Conservation (phyloP, 2,797 vertebrate species). For the Oryzias dopingdopingensis region DNA sequence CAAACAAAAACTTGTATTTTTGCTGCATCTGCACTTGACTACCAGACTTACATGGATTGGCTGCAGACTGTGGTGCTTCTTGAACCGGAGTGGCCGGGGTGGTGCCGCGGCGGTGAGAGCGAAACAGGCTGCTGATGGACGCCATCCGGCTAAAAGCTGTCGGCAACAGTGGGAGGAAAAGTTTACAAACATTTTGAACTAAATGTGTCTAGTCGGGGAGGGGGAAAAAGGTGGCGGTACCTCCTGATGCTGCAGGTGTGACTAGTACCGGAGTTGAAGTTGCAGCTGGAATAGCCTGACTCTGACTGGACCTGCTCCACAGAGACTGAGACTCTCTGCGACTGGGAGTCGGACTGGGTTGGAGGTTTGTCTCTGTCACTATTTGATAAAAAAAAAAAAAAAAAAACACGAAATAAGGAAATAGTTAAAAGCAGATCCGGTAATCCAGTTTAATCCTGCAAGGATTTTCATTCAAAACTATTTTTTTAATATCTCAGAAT, state of each 20-base stretch:
- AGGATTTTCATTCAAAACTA: too few species aligned
- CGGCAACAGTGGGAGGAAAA: neutral
- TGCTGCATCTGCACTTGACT: too few species aligned
- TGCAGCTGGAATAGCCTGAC: slow-evolving; percentile 3
- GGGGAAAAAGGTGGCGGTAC: slow-evolving; percentile 17
- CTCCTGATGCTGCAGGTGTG: slow-evolving; percentile 25
- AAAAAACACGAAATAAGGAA: neutral
- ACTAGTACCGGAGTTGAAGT: neutral
- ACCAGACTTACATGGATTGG: slow-evolving; percentile 49
- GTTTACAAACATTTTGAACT: neutral
- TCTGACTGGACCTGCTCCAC: slow-evolving; percentile 60
- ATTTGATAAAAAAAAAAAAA: slow-evolving; percentile 5
- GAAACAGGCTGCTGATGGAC: slow-evolving; percentile 68
- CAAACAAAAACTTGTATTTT: too few species aligned
- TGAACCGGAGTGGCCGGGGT: slow-evolving; percentile 32
- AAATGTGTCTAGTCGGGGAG: neutral
- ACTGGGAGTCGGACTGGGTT: slow-evolving; percentile 44
- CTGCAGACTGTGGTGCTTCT: slow-evolving; percentile 10
- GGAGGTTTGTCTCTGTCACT: slow-evolving; percentile 49
- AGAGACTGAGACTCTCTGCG: slow-evolving; percentile 51
- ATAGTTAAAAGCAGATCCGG: neutral
- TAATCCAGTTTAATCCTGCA: too few species aligned
- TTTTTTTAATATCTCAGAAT: too few species aligned
- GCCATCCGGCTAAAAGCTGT: slow-evolving; percentile 70
- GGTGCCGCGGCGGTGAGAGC: slow-evolving; percentile 62